These are phyloP conservation scores for Phyllotis vaccarum DNA, from an alignment of 2,797 vertebrate genomes.

Conservation along the genomic window DNA sequence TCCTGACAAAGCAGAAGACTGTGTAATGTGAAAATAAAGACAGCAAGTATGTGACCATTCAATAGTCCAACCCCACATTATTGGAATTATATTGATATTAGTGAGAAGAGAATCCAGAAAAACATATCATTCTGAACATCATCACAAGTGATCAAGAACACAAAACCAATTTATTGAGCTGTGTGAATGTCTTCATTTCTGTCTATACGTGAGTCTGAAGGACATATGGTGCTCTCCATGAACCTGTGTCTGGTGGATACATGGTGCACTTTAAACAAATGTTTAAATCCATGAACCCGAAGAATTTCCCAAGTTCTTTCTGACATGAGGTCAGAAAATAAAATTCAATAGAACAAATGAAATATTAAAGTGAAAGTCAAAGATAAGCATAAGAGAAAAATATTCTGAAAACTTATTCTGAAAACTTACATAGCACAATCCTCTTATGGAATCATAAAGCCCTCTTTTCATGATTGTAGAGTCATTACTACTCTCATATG, in stretches of 20 bases:
- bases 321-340: not conserved
- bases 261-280: too few species aligned
- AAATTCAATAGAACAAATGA: not conserved
- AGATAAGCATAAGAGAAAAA: not conserved
- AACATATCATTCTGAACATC: not conserved
- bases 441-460: not conserved
- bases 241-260: too few species aligned
- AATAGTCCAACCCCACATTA: not conserved
- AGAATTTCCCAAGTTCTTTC: not conserved
- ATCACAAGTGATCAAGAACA: not conserved
- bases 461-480: not conserved
- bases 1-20: not conserved
- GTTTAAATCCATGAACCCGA: not conserved
- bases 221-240: not conserved
- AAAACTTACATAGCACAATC: not conserved
- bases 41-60: not conserved
- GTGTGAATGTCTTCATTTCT: not conserved
- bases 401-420: too few species aligned
- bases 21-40: not conserved
- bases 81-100: not conserved
- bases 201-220: not conserved
- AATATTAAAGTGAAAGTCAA: not conserved
- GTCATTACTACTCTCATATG: not conserved
- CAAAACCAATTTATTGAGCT: not conserved
- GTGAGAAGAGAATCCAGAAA: not conserved